Conservation (phyloP, 2,888 invertebrate species). For the Venustoraphidia nigricollis region DNA sequence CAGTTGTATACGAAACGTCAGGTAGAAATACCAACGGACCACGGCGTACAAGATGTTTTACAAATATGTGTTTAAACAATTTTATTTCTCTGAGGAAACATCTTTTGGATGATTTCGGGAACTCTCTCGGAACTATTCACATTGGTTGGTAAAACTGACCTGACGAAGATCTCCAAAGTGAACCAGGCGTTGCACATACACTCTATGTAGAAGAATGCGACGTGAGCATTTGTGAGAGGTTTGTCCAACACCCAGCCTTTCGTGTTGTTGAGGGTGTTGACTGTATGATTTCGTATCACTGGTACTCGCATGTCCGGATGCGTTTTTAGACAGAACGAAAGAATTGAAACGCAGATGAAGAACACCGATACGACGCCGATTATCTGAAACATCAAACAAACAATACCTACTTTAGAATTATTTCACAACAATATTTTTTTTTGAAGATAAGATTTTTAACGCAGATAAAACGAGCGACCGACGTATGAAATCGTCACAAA, state of each 20-base stretch:
- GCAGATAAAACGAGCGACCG: too few species aligned
- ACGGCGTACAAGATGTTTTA: neutral
- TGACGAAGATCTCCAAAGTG: slow-evolving; percentile 79
- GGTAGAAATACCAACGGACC: too few species aligned
- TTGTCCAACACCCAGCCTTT: slow-evolving; percentile 78
- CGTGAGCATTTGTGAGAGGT: slow-evolving; percentile 86
- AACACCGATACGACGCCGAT: slow-evolving; percentile 97
- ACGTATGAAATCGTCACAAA: too few species aligned
- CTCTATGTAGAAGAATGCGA: slow-evolving; percentile 96
- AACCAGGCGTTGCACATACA: slow-evolving; percentile 99
- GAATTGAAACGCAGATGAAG: slow-evolving; percentile 98
- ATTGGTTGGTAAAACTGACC: slow-evolving; percentile 9
- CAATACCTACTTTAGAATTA: too few species aligned
- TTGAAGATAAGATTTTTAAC: too few species aligned
- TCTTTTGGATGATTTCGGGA: too few species aligned
- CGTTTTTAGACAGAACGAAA: slow-evolving; percentile 99
- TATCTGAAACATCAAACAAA: slow-evolving; percentile 49
- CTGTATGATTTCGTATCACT: slow-evolving; percentile 64
- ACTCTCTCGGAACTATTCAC: too few species aligned
- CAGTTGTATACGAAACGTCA: neutral
- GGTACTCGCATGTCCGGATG: slow-evolving; percentile 97
- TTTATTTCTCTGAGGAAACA: too few species aligned
- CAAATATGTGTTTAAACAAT: too few species aligned
- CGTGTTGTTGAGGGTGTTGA: slow-evolving; percentile 57
- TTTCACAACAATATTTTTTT: too few species aligned